These are phyloP conservation scores for Busseola fusca DNA, from an alignment of 2,888 invertebrate species.

Conservation along the genomic window DNA sequence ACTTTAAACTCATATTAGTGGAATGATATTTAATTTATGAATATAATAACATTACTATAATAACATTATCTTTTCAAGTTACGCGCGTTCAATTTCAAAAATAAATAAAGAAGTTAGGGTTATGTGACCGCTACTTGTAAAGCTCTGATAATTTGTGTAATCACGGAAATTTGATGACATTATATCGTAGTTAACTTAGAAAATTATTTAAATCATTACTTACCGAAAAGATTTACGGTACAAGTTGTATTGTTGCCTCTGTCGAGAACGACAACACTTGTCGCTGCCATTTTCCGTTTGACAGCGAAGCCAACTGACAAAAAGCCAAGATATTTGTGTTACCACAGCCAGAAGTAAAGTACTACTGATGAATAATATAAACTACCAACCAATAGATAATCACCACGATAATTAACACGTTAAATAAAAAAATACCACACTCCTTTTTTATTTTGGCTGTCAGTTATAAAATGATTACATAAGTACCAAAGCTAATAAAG, in stretches of 20 bases:
- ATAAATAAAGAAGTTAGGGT: slow-evolving; percentile 80
- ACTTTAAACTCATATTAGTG: slow-evolving; percentile 16
- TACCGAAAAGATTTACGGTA: slow-evolving; percentile 98
- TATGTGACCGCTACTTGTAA: slow-evolving; percentile 68
- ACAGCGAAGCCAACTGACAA: slow-evolving; percentile 86
- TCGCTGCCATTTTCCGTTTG: slow-evolving; percentile 93
- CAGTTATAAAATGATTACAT: neutral
- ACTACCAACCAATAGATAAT: slow-evolving; percentile 28
- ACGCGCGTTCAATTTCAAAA: slow-evolving; percentile 81
- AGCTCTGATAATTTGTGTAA: slow-evolving; percentile 44
- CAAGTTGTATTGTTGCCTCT: slow-evolving; percentile 98
- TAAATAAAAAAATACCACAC: neutral
- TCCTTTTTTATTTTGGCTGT: neutral
- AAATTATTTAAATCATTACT: slow-evolving; percentile 77
- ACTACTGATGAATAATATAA: slow-evolving; percentile 21
- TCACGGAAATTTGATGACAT: slow-evolving; percentile 24
- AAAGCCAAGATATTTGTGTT: slow-evolving; percentile 58
- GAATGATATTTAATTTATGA: slow-evolving; percentile 19
- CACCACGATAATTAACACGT: neutral
- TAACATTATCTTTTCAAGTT: slow-evolving; percentile 76
- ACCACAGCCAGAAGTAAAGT: slow-evolving; percentile 29
- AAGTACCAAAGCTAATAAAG: neutral
- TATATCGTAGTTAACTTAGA: slow-evolving; percentile 31
- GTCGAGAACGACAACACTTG: slow-evolving; percentile 98
- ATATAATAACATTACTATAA: slow-evolving; percentile 5